These are phyloP conservation scores for Cantharis rufa DNA, from an alignment of 2,888 invertebrate species.

Conservation along the genomic window DNA sequence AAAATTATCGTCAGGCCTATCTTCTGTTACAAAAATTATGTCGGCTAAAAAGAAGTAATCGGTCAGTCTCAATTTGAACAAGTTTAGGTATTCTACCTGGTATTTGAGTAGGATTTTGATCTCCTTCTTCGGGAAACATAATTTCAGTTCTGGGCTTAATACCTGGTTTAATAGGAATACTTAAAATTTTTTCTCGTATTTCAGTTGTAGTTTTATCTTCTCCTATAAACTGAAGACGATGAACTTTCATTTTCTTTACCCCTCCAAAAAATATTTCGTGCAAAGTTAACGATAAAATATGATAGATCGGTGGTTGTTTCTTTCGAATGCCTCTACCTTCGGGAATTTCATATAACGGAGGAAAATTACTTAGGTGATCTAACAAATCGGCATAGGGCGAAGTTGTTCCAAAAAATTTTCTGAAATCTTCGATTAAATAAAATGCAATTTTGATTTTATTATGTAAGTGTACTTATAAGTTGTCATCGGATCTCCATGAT, in stretches of 20 bases:
- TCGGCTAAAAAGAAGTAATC: conserved; percentile 61
- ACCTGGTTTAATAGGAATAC: conserved; percentile 76
- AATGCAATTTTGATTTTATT: background rate
- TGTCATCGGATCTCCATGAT: conserved; percentile 77
- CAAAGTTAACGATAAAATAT: conserved; percentile 63
- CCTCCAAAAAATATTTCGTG: conserved; percentile 73
- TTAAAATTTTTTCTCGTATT: conserved; percentile 72
- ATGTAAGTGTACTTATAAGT: conserved; percentile 64
- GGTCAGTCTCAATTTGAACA: background rate
- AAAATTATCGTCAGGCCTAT: conserved; percentile 70
- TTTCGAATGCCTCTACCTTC: conserved; percentile 66
- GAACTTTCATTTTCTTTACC: conserved; percentile 83
- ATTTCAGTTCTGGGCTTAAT: conserved; percentile 73
- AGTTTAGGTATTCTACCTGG: conserved; percentile 57
- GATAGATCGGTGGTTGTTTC: conserved; percentile 64
- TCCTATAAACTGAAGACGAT: conserved; percentile 69
- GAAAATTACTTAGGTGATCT: conserved; percentile 67
- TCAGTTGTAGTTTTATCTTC: conserved; percentile 66
- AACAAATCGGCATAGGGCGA: conserved; percentile 82
- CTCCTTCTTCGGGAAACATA: conserved; percentile 77
- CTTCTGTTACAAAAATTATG: conserved; percentile 74
- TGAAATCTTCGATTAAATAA: conserved; percentile 27
- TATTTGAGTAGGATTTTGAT: conserved; percentile 74
- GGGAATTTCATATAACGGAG: conserved; percentile 65
- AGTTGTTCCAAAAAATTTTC: conserved; percentile 79